Base-by-base conservation (phyloP, 1,140 invertebrate genomes). In the Zaprionus africanus region DNA sequence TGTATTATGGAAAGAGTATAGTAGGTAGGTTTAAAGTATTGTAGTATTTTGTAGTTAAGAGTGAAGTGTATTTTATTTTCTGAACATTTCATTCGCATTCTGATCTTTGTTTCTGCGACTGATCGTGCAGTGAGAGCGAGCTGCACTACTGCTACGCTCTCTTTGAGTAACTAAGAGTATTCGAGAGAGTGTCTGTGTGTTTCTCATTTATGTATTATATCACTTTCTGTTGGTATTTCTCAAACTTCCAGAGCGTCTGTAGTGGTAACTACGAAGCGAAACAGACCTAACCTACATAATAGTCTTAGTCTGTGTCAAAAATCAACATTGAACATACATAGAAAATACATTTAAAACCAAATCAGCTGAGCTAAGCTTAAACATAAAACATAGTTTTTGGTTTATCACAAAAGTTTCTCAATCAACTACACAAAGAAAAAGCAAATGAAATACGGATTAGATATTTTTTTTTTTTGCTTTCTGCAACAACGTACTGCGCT, bases 1-100 rank as follows among this genome's bases (percentile, higher is more conserved):
- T 88, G 85, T 88, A 84, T 88, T 88, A 90, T 88, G 81, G 76
- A 86, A 82, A 90, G 86, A 90, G 86, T 90, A 56, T 56, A 79
- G 84, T 78, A 81, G 63, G 63, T 77, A 72, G 67, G 71, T 71
- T 76, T 57, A 66, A 79, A 63, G 56, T 78, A 54, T 74, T 56
- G 64, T 81, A 76, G 65, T 74, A 28, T 64, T 63, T 65, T 75
- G 66, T 70, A 65, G 41, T 71, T 38, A 78, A 67, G 53, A 85
- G 82, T 84, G 82, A 81, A 46, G 60, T 54, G 67, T 86, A 76
- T 75, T n/a, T 58, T 15, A 28, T 49, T 51, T 26, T 46, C 41
- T 46, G 41, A 43, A 43, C 24, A 31, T 31, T 28, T 12, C 22
- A 19, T 46, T 19, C 51, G 34, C n/a, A 17, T 62, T 72, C 15